phyloP scores from a whole-genome alignment of 2,888 invertebrate species.

The Cosmia trapezina region DNA sequence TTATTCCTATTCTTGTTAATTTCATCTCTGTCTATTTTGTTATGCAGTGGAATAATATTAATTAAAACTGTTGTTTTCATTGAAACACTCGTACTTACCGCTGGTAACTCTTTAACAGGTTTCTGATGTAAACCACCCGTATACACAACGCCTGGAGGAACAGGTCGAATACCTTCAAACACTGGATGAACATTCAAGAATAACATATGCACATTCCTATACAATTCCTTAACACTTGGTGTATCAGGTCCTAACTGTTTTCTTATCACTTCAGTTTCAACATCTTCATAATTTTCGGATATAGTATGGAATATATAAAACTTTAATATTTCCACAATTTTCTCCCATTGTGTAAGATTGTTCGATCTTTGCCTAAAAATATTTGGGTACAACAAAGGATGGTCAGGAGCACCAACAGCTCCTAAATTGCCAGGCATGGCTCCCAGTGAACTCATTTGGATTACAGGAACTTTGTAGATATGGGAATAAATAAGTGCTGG shows the following conservation, averaged over 20 bases:
- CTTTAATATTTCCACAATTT: slow-evolving; percentile 46
- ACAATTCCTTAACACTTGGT: slow-evolving; percentile 61
- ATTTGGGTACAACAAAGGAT: slow-evolving; percentile 70
- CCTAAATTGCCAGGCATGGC: slow-evolving; percentile 53
- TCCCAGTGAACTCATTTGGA: slow-evolving; percentile 70
- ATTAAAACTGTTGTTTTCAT: not conserved
- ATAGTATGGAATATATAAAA: slow-evolving; percentile 28
- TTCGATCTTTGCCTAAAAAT: slow-evolving; percentile 56
- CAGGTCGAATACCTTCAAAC: slow-evolving; percentile 75
- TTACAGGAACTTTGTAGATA: slow-evolving; percentile 65
- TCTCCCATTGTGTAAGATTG: slow-evolving; percentile 62
- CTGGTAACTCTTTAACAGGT: slow-evolving; percentile 75
- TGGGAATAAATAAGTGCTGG: slow-evolving; percentile 58
- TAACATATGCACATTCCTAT: slow-evolving; percentile 73
- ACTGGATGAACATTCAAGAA: slow-evolving; percentile 81
- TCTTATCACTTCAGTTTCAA: slow-evolving; percentile 52
- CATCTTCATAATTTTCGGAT: not conserved
- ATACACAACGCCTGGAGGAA: slow-evolving; percentile 79
- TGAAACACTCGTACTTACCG: slow-evolving; percentile 53
- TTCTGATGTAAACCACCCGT: slow-evolving; percentile 82
- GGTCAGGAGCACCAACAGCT: slow-evolving; percentile 66
- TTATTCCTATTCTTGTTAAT: not conserved
- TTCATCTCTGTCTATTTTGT: not conserved
- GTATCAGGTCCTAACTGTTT: slow-evolving; percentile 57
- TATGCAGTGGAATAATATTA: not conserved